Evolutionary conservation across 1,140 invertebrate genomes (phyloP), one percentile per base, ranked within the genome.

Genomic region (Trachymyrmex cornetzi): DNA sequence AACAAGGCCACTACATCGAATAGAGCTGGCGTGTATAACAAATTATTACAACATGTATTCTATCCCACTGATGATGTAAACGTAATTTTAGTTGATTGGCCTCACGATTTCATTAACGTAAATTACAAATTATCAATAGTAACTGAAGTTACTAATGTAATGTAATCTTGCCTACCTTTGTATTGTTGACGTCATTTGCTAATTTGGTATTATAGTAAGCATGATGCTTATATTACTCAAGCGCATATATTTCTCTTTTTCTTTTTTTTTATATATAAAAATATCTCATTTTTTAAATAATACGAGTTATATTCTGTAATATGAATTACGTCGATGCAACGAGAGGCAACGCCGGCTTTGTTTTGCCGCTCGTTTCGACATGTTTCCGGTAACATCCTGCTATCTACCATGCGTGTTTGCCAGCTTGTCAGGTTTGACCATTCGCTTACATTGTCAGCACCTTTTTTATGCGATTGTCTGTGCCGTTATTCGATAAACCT

Each of bases 401-500:
- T 84, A 84, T 84, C 80, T 84, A 50, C 27, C 27, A 48, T 75
- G 80, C 69, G n/a, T 61, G 80, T 44, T 38, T 48, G 80, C 22
- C 34, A 50, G 79, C 69, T 84, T 84, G 80, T 84, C 80, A 71
- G 55, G 34, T 74, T 84, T 84, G 80, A 84, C 80, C 69, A 75
- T 84, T 84, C 80, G 80, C 80, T 84, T 84, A 84, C 67, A 75
- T 84, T 84, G 80, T 84, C 80, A 61, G 69, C 69, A 84, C 57
- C 44, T 79, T 55, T 88, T 85, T 75, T 77, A 79, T 64, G 85
- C 85, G 92, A 92, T 92, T 92, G 90, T 80, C 87, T 86, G 79
- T 72, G 66, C 67, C 80, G 87, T 71, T 82, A 50, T 53, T 81
- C 81, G 90, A 93, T 93, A 92, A 93, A 93, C 89, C 87, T 93